phyloP scores from a whole-genome alignment of 2,797 vertebrate species.

The Parauchenoglanis ngamensis region DNA sequence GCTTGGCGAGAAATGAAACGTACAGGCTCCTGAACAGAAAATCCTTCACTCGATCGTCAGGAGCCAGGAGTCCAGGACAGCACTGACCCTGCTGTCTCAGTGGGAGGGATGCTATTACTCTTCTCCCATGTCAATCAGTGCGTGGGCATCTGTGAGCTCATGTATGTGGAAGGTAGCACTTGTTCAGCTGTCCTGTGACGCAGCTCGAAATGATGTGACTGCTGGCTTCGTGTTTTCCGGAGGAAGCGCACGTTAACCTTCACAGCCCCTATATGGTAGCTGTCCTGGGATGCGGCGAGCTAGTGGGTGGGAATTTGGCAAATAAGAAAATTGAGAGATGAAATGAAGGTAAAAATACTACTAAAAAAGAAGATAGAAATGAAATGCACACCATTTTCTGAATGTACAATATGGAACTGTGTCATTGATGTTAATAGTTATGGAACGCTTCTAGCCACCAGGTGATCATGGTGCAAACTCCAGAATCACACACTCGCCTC shows the following conservation, averaged over 20 bases:
- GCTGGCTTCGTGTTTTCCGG: background rate
- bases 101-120: background rate
- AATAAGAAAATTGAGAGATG: background rate
- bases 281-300: too few species aligned
- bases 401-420: background rate
- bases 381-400: background rate
- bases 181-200: constrained; percentile 10
- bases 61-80: background rate
- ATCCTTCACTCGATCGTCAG: background rate
- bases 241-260: background rate
- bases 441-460: background rate
- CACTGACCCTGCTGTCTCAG: background rate
- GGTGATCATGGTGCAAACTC: background rate
- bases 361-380: background rate
- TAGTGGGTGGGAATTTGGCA: background rate
- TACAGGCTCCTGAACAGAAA: background rate
- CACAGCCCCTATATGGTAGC: background rate
- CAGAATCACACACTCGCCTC: background rate
- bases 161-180: constrained; percentile 7
- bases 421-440: background rate
- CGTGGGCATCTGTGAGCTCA: constrained; percentile 8
- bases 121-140: background rate
- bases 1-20: background rate
- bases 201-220: background rate
- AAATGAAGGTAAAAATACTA: background rate